Base-by-base conservation (phyloP, 2,888 invertebrate species). In the Choreutis nemorana region DNA sequence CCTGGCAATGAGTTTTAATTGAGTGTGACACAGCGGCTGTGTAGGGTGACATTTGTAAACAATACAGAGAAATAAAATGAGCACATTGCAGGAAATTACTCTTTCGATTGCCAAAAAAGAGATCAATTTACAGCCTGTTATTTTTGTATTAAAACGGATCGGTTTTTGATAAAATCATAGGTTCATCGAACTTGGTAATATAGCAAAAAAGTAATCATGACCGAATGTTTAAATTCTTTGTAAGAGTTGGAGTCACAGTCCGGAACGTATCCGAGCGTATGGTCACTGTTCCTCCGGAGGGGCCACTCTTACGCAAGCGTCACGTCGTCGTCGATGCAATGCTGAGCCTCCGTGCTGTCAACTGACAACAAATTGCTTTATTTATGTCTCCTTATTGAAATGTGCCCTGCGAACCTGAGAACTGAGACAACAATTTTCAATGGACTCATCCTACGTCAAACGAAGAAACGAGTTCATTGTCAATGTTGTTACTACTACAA, bases 1-100 rank as follows among this genome's bases (percentile, higher is more conserved):
- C 70, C 66, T 59, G n/a, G 57, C 68, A 67, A 73, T 73, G 57
- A 68, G 62, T 70, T 75, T 72, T 75, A 75, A 77, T 75, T 72
- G 61, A 73, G 65, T 65, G 50, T 58, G 47, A 48, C 61, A 57
- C 66, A 71, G 71, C 71, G 70, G 64, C 55, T 60, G 55, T 55
- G 54, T 68, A 65, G 62, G 68, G 67, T 67, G 63, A 61, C 67
- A 54, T 54, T 55, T 38, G 41, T 51, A 37, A 33, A 29, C 29
- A 25, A 25, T 11, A 23, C 7, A 20, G n/a, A n/a, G n/a, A n/a
- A n/a, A n/a, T n/a, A n/a, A n/a, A n/a, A n/a, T n/a, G n/a, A n/a
- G n/a, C n/a, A n/a, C n/a, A n/a, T n/a, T n/a, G n/a, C n/a, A n/a
- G n/a, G n/a, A n/a, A n/a, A n/a, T n/a, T n/a, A n/a, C n/a, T n/a